Base-by-base conservation (phyloP, 2,113 vertebrate species). In the Dicaeum eximium region DNA sequence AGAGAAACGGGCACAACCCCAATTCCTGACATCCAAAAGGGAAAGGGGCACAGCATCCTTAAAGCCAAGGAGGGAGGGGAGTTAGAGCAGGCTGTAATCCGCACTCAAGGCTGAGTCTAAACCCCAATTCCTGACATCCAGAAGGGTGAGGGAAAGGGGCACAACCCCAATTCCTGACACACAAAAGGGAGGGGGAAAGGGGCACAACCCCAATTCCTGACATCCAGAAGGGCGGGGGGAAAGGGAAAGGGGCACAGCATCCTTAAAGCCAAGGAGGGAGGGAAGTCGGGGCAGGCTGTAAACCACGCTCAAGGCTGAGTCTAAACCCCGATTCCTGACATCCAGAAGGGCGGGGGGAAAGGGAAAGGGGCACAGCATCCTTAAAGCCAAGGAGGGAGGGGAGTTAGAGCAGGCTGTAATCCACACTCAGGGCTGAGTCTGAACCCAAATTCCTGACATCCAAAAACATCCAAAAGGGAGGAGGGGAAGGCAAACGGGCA, bases 371-470 rank as follows among this genome's bases (percentile, higher is more conserved):
- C 11, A 13, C 31, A 60, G 15, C 30, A 2, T 33, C 75, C 3
- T 44, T 10, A 33, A 42, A 80, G 30, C 19, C 64, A 4, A 11
- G 1, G 22, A 51, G 54, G 22, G 31, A 56, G 30, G 42, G 57
- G 4, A 60, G 21, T 4, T 3, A 2, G 2, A 60, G 1, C 7
- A n/a, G n/a, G n/a, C n/a, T n/a, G n/a, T n/a, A n/a, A n/a, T n/a
- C n/a, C n/a, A n/a, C n/a, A n/a, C n/a, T n/a, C n/a, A n/a, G n/a
- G n/a, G n/a, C n/a, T n/a, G n/a, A n/a, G n/a, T n/a, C n/a, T n/a
- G n/a, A n/a, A n/a, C n/a, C n/a, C n/a, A n/a, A n/a, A 73, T n/a
- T 51, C 58, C 20, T 70, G 14, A 5, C 60, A 70, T 48, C 50
- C n/a, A n/a, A n/a, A n/a, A n/a, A n/a, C n/a, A n/a, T n/a, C n/a